Conservation (phyloP, 2,113 vertebrate genomes). For the Amphilophus citrinellus region DNA sequence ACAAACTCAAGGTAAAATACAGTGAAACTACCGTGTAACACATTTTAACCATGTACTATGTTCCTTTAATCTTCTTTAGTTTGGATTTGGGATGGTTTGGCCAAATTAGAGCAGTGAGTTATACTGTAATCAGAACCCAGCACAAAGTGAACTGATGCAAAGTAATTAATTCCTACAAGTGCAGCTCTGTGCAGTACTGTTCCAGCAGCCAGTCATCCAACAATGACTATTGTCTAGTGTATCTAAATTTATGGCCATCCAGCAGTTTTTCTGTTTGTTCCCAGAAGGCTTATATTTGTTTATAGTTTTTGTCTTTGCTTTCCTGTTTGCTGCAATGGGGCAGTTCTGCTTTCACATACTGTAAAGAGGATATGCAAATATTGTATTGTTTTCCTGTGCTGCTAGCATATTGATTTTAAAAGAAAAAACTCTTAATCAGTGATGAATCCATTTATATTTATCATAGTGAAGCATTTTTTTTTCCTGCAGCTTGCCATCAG, state of each 20-base stretch:
- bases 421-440: background rate
- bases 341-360: background rate
- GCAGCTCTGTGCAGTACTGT: background rate
- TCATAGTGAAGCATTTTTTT: background rate
- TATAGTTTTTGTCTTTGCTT: conserved; percentile 9
- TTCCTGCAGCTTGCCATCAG: conserved; percentile 70
- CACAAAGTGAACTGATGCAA: background rate
- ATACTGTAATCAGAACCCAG: background rate
- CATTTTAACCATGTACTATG: background rate
- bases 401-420: background rate
- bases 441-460: background rate
- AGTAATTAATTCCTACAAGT: background rate
- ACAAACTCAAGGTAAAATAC: conserved; percentile 71
- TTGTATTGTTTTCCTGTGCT: background rate
- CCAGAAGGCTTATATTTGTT: background rate
- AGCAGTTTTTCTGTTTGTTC: background rate
- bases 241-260: background rate
- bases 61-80: background rate
- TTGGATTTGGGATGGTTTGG: background rate
- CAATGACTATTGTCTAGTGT: background rate
- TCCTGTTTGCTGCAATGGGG: background rate
- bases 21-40: background rate
- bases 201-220: background rate
- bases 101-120: background rate
- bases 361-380: background rate